Conservation (phyloP, 64 coral and sea anemone species). For the Trachythela sp. region DNA sequence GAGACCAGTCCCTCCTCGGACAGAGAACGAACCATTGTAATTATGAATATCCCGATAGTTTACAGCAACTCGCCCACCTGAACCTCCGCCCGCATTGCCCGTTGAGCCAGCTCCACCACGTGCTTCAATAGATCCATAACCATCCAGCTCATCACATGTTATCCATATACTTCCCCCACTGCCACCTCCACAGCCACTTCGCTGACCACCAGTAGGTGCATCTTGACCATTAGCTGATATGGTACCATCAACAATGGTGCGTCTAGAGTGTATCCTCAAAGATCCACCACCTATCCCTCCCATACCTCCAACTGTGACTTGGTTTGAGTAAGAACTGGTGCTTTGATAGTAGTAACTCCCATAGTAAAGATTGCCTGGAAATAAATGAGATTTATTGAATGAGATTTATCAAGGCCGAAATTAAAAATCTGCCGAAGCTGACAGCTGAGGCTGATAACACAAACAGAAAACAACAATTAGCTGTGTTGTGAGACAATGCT, state of each 20-base stretch:
- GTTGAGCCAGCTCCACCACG: background rate
- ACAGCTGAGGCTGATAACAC: no score
- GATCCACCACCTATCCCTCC: constrained; percentile 2
- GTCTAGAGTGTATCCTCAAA: background rate
- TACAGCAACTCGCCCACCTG: background rate
- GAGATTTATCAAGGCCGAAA: no score
- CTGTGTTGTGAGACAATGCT: no score
- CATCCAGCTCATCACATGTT: constrained; percentile 24
- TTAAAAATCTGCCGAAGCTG: no score
- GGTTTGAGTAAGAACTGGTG: background rate
- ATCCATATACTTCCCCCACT: constrained; percentile 24
- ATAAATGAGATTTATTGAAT: no score
- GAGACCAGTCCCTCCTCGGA: background rate
- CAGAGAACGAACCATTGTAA: constrained; percentile 1
- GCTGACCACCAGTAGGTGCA: constrained; percentile 4
- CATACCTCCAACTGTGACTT: background rate
- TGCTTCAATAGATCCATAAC: constrained; percentile 10
- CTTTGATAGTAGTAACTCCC: background rate
- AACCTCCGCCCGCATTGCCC: background rate
- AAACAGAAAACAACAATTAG: no score
- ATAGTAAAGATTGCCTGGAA: constrained; percentile 5
- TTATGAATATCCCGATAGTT: constrained; percentile 24
- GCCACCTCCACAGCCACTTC: constrained; percentile 13
- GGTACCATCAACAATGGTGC: background rate
- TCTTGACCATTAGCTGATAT: background rate